Evolutionary conservation across 2,797 vertebrate genomes (phyloP), one percentile per base, ranked within the genome.

Genomic region (Martes flavigula): DNA sequence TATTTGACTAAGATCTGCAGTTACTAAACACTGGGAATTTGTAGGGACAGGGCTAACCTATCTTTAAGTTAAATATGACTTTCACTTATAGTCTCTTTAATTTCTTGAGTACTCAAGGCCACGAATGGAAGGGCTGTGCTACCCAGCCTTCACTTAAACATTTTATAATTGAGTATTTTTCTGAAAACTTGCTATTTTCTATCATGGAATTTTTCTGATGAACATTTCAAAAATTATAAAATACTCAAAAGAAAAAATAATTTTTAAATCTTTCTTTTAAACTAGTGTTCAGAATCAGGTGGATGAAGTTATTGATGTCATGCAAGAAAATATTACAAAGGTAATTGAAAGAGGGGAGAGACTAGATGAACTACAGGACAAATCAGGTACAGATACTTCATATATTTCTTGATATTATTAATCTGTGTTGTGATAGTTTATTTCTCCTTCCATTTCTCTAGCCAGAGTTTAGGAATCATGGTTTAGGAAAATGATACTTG

Each of bases 271-370:
- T 90, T 87, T 90, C 75, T 95, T 95, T 96, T 30, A 78, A 97
- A 97, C 78, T 97, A 99, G 99, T 97, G 99, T 99, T 97, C 99
- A 99, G 98, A 99, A 99, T 96, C 99, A 99, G 98, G 99, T 99
- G 91, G 99, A 99, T 15, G 99, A 99, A 98, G 99, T 99, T 96
- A 99, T 99, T 46, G 99, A 99, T 3, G 99, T 99, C 97, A 99
- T 99, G 99, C 99, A 99, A 99, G 99, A 99, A 98, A 99, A 99
- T 98, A 99, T 99, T 98, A 99, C 99, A 23, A 99, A 99, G 98
- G 99, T 99, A 98, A 99, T 99, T 30, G 99, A 99, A 98, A 99
- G 99, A 97, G 99, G 99, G 54, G 99, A 99, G 98, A 99, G 99
- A 87, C 99, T 99, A 97, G 99, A 99, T 78, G 99, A 99, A 97